A percentile compares a stretch with the other conserved stretches of the same genome.
Conservation (phyloP, 1,140 invertebrate species). For the Bombus huntii region DNA sequence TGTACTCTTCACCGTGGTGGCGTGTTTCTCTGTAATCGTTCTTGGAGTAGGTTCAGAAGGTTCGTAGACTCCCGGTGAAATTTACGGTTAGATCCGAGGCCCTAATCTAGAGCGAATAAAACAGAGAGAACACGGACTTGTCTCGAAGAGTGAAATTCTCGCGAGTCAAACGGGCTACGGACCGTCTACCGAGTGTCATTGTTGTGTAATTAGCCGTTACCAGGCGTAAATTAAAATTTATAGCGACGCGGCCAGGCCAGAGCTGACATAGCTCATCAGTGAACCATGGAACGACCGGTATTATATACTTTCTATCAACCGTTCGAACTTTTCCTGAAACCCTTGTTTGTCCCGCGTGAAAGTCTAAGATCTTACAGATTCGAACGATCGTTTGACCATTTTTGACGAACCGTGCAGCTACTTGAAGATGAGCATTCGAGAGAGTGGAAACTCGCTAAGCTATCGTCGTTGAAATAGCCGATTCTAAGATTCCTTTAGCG, state of each 20-base stretch:
- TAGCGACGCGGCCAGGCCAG: background rate
- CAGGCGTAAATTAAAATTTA: slow-evolving; percentile 33
- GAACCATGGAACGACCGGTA: background rate
- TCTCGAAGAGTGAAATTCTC: slow-evolving; percentile 6
- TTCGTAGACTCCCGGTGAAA: background rate
- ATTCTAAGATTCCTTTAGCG: too few relatives aligned
- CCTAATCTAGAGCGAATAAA: background rate
- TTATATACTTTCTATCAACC: slow-evolving; percentile 22
- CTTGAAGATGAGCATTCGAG: background rate
- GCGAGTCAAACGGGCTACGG: background rate
- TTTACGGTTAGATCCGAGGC: background rate
- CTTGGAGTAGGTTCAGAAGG: background rate
- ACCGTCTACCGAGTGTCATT: background rate
- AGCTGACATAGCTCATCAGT: background rate
- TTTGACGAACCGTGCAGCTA: background rate
- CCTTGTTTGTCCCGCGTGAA: slow-evolving; percentile 32
- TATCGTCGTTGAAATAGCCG: background rate
- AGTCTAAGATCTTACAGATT: slow-evolving; percentile 4
- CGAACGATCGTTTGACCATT: background rate
- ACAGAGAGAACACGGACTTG: too few relatives aligned
- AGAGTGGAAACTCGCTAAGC: background rate
- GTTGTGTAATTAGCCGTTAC: slow-evolving; percentile 17
- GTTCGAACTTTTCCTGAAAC: slow-evolving; percentile 20
- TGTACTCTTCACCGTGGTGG: background rate
- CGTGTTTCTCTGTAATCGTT: background rate